Evolutionary conservation across 2,797 vertebrate genomes (phyloP), one percentile per base, ranked within the genome.

Genomic region (Gallinago stenura): DNA sequence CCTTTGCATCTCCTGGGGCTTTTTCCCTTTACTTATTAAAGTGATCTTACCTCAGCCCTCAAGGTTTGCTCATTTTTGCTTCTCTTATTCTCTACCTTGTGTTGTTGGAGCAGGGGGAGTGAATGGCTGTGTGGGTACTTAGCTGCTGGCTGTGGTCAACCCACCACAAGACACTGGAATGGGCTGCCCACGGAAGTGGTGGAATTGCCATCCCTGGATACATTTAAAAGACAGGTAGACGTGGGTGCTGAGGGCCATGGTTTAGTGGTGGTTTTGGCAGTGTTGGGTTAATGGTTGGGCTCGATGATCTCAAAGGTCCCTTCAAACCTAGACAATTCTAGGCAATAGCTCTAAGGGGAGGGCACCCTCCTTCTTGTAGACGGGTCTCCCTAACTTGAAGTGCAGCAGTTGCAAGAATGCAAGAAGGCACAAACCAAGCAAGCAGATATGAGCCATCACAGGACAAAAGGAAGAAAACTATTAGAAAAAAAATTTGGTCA

Each of bases 21-120:
- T 65, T 65, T 39, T 43, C 16, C 26, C 5, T 58, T 79, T 16
- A 30, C 8, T 65, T 57, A 30, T 14, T 31, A 83, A 70, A 61
- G 13, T 31, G 28, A 24, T 62, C 33, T 58, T 64, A 30, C 2
- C 17, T 64, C 53, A 75, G 4, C 12, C 19, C 41, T 61, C 28
- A 30, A n/a, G 30, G 30, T n/a, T 39, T 20, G 56, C 21, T 57
- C 6, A 53, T 25, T 78, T 61, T 37, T 45, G 53, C 43, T 33
- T 16, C 56, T 31, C 33, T 12, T 56, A 6, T 37, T 79, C 41
- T 83, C 45, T 51, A 15, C 46, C 19, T 7, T 46, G 22, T 41
- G 33, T 12, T 3, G 0, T 0, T 41, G 56, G 24, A 35, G 20
- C 16, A 43, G 43, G 10, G 33, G 14, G 22, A 60, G 8, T 2